A percentile compares a stretch with the other conserved stretches of the same genome.
Conservation (phyloP, 2,888 invertebrate species). For the Polyommatus iphigenia region DNA sequence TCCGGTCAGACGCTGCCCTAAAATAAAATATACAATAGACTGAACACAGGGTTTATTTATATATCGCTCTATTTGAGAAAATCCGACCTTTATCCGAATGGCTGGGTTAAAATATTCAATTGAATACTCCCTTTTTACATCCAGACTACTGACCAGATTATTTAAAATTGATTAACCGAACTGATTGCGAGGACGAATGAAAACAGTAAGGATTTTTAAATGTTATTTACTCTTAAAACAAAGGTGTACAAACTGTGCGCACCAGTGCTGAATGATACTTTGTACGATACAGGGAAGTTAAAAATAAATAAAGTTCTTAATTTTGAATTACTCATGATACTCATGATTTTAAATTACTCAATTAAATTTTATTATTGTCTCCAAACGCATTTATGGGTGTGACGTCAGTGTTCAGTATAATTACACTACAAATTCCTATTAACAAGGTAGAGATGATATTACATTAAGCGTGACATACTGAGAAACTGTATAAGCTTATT, state of each 20-base stretch:
- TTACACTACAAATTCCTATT: not conserved
- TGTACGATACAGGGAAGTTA: not conserved
- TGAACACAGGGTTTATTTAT: constrained; percentile 31
- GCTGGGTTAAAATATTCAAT: constrained; percentile 32
- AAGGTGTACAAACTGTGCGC: not conserved
- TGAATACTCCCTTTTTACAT: constrained; percentile 25
- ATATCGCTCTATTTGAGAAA: constrained; percentile 37
- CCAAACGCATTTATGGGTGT: not conserved
- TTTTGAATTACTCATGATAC: too few species aligned
- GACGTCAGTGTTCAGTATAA: not conserved
- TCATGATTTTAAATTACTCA: too few species aligned
- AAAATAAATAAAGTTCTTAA: too few species aligned
- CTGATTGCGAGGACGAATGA: not conserved
- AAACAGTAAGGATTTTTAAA: not conserved
- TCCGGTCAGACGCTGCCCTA: constrained; percentile 15
- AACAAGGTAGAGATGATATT: not conserved
- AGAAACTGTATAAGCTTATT: not conserved
- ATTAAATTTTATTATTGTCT: not conserved
- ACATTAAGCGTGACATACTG: constrained; percentile 5
- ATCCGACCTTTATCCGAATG: constrained; percentile 37
- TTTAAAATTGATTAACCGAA: constrained; percentile 16
- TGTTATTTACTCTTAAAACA: not conserved
- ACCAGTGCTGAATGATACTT: not conserved
- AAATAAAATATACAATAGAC: constrained; percentile 30
- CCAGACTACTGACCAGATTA: constrained; percentile 11